Evolutionary conservation across 2,113 vertebrate species (phyloP).

Genomic region (Lasiurus cinereus): DNA sequence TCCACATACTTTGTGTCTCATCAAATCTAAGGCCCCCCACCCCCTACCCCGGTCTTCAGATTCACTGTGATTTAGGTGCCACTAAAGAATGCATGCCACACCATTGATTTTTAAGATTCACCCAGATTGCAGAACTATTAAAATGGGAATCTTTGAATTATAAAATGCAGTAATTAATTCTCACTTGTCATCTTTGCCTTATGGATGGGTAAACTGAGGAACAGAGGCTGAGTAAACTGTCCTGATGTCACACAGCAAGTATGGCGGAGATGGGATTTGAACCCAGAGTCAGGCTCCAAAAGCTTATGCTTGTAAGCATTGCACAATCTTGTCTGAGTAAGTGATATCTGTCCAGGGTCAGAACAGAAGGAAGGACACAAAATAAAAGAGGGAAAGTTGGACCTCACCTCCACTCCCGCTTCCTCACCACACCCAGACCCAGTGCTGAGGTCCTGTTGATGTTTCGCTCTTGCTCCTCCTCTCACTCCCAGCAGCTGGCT

Average conservation of each 20-base stretch:
- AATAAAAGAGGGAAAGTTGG: neutral
- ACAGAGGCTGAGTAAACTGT: neutral
- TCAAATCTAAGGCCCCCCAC: neutral
- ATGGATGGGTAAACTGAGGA: neutral
- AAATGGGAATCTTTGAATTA: neutral
- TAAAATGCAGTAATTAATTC: neutral
- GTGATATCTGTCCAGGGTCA: neutral
- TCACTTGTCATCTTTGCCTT: neutral
- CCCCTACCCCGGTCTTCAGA: neutral
- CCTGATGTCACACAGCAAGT: neutral
- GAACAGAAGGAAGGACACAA: neutral
- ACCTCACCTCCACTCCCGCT: neutral
- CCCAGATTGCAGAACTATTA: neutral
- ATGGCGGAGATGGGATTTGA: neutral
- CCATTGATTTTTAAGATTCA: neutral
- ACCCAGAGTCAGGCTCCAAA: neutral
- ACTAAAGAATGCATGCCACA: neutral
- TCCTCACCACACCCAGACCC: neutral
- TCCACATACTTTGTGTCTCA: neutral
- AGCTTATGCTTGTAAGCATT: neutral
- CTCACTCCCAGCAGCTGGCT: neutral
- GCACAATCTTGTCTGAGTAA: neutral
- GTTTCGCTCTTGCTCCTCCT: neutral
- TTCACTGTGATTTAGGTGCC: accelerated
- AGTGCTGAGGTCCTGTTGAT: neutral